Evolutionary conservation across 2,888 invertebrate species (phyloP), one percentile per base, ranked within the genome.

Genomic region (Theretra japonica): DNA sequence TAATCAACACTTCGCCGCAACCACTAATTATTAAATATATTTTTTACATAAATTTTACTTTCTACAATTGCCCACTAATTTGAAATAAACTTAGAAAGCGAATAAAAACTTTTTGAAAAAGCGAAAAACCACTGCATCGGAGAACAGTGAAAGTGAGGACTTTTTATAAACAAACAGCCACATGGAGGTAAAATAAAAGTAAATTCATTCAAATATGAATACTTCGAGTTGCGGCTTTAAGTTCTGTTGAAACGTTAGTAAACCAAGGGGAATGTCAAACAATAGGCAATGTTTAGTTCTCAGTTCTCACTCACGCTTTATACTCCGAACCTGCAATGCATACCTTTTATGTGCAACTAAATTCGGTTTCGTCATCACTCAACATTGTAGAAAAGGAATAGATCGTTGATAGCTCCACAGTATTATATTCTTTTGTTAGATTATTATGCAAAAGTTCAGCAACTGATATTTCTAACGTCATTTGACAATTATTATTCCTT

Each of bases 21-120:
- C 21, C 41, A 62, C 21, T 62, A 68, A 57, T 70, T 57, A 69
- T 33, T 7, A 57, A 58, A 33, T 33, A 57, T 50, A 58, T 23
- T 48, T 58, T 21, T 57, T 41, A 58, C n/a, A 17, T 48, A 25
- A 21, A 21, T 41, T 58, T 70, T 58, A 48, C 69, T 70, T 70
- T 58, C 58, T 58, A 70, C 58, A 57, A 70, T 48, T 70, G 69
- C 41, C 33, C 58, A 23, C 58, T 58, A 70, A 70, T 69, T 69
- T 69, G 30, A 57, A 69, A 57, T 57, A 57, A 56, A 41, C 33
- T 41, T 33, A 70, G 69, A 70, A 70, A 70, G 58, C 58, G 57
- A 70, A 58, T 65, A 58, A 70, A 57, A 69, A 70, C 3, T 30
- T 33, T 23, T 58, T 21, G 48, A 68, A 69, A 57, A 56, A 28